Evolutionary conservation across 2,797 vertebrate genomes (phyloP).

Genomic region (Pampus argenteus): DNA sequence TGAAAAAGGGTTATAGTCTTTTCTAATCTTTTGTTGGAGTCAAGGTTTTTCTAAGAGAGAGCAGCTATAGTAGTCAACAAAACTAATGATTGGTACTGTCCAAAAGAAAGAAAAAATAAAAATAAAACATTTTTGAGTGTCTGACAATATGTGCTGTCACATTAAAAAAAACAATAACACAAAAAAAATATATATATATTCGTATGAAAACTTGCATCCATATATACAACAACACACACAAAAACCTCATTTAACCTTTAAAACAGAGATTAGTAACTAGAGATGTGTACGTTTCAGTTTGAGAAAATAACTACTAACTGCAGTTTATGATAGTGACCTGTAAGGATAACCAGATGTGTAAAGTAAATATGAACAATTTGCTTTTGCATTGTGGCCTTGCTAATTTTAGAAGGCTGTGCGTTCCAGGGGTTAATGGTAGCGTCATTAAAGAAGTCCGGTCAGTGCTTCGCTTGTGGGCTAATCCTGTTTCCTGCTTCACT

Average conservation of each 20-base stretch:
- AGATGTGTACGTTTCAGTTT: background rate
- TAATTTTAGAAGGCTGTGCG: conserved; percentile 90
- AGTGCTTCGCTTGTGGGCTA: conserved; percentile 80
- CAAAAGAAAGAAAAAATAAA: background rate
- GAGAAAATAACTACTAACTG: conserved; percentile 5
- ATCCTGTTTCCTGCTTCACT: conserved; percentile 94
- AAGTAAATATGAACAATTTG: conserved; percentile 79
- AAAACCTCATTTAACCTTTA: background rate
- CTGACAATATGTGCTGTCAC: background rate
- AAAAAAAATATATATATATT: too few species aligned
- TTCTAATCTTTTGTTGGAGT: background rate
- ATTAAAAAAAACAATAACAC: background rate
- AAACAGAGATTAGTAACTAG: background rate
- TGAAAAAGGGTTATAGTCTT: background rate
- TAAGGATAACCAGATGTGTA: conserved; percentile 90
- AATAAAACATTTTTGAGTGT: background rate
- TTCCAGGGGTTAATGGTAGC: conserved; percentile 91
- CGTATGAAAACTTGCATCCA: background rate
- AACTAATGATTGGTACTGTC: background rate
- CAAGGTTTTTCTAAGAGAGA: conserved; percentile 12
- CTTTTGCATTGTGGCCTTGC: conserved; percentile 80
- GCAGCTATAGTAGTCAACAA: background rate
- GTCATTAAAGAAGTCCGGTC: conserved; percentile 93
- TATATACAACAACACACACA: background rate
- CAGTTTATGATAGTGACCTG: conserved; percentile 18